phyloP scores from a whole-genome alignment of 2,113 vertebrate genomes.

The Calyptommatus sinebrachiatus region DNA sequence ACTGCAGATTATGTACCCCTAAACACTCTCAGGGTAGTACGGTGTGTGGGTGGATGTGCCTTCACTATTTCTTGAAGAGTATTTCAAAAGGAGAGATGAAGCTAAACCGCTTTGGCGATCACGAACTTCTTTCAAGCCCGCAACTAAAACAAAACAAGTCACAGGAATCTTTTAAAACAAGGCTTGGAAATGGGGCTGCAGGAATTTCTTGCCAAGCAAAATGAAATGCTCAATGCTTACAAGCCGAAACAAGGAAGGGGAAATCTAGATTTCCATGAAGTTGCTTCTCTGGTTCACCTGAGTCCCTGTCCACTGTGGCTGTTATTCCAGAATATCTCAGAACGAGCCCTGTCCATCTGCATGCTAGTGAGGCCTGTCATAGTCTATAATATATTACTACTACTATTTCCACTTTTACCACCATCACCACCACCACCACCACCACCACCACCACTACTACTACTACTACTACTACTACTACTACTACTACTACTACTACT shows the following conservation, averaged over 20 bases:
- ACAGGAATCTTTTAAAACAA: not conserved
- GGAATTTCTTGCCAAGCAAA: not conserved
- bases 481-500: no score
- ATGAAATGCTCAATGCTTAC: not conserved
- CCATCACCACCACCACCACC: no score
- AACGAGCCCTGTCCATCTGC: no score
- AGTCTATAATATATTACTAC: no score
- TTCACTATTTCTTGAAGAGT: constrained; percentile 1
- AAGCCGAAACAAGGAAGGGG: not conserved
- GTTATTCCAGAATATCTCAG: no score
- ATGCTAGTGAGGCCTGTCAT: no score
- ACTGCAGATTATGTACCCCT: not conserved
- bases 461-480: no score
- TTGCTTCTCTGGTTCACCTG: not conserved
- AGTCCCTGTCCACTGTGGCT: no score
- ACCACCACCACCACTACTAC: no score
- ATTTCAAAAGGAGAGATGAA: not conserved
- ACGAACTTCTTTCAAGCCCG: not conserved
- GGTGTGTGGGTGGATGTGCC: not conserved
- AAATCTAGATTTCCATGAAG: not conserved
- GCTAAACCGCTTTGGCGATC: not conserved
- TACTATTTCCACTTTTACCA: no score
- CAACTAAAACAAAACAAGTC: not conserved
- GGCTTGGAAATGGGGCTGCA: not conserved
- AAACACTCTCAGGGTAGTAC: not conserved